These are phyloP conservation scores for Microtus montanus DNA, from an alignment of 2,113 vertebrate species.

Conservation along the genomic window DNA sequence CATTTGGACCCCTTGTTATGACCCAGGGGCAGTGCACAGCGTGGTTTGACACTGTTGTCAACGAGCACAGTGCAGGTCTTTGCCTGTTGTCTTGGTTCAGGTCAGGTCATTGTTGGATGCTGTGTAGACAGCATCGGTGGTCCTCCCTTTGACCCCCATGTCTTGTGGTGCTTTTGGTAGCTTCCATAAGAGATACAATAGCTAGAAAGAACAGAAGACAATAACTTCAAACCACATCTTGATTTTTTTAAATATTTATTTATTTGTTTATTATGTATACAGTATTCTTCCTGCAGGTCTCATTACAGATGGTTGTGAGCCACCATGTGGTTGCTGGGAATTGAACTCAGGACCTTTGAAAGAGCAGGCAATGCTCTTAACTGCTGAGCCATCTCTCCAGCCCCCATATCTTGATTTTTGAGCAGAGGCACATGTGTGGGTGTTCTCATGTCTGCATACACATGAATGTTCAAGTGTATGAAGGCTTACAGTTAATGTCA, in stretches of 20 bases:
- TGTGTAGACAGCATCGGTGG: background rate
- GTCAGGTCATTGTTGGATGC: background rate
- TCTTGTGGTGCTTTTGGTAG: background rate
- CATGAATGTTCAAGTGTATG: background rate
- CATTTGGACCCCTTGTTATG: background rate
- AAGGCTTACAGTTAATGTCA: background rate
- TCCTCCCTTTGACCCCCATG: background rate
- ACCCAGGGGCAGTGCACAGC: background rate
- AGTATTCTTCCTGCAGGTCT: too few species aligned
- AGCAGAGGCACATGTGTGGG: background rate
- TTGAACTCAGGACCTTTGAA: too few species aligned
- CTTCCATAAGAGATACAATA: background rate
- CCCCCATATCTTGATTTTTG: background rate
- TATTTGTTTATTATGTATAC: too few species aligned
- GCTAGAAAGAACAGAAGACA: background rate
- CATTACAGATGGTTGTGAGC: too few species aligned
- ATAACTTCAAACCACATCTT: background rate
- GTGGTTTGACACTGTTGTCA: too few species aligned
- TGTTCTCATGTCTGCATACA: background rate
- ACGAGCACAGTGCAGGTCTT: background rate
- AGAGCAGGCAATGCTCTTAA: too few species aligned
- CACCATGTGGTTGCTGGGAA: too few species aligned
- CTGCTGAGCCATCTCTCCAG: too few species aligned
- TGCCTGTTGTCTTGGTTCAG: background rate
- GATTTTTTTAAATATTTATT: background rate